phyloP scores from a whole-genome alignment of 1,140 invertebrate species.

The Mycetomoellerius zeteki region DNA sequence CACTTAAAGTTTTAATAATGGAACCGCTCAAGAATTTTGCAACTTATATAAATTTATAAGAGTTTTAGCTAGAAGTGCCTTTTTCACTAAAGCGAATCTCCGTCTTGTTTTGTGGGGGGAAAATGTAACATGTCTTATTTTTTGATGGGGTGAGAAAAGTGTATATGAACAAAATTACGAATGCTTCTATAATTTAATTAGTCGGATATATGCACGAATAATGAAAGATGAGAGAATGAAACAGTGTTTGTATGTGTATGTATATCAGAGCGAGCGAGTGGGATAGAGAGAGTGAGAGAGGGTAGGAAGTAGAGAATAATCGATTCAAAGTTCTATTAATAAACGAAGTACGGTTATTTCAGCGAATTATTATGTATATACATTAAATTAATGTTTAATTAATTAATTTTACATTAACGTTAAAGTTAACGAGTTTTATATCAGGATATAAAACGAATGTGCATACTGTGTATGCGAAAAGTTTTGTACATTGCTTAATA shows the following conservation, averaged over 20 bases:
- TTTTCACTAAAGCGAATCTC: conserved; percentile 32
- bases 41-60: conserved; percentile 19
- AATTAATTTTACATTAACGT: conserved; percentile 71
- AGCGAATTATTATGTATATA: conserved; percentile 63
- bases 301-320: conserved; percentile 42
- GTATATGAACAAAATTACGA: conserved; percentile 13
- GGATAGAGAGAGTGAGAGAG: conserved; percentile 22
- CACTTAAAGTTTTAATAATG: conserved; percentile 7
- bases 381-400: conserved; percentile 67
- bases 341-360: conserved; percentile 64
- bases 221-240: background rate
- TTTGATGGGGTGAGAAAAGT: background rate
- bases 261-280: background rate
- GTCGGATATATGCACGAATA: background rate
- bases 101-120: background rate
- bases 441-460: conserved; percentile 63
- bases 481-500: conserved; percentile 72
- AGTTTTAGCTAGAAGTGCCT: conserved; percentile 47
- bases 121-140: background rate
- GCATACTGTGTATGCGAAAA: conserved; percentile 80
- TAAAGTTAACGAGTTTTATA: conserved; percentile 71
- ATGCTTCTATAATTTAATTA: conserved; percentile 27
- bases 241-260: background rate
- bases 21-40: background rate
- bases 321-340: conserved; percentile 73